Percentiles rank a stretch among this genome's conserved stretches.
Evolutionary conservation across 2,797 vertebrate species (phyloP).

Genomic region (Anguilla obscura): DNA sequence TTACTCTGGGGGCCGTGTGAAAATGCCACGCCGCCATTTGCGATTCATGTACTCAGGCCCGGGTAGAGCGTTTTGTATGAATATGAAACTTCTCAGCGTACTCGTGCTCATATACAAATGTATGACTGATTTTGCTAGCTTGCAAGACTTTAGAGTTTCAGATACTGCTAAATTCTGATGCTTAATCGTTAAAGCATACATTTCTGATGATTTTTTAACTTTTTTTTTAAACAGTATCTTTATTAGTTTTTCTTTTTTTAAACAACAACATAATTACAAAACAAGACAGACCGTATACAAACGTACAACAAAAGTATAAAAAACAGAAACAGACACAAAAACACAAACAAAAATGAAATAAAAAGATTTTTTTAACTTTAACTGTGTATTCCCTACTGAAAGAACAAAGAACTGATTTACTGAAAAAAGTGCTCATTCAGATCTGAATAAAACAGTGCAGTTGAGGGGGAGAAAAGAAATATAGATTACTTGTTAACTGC

Average conservation of each 20-base stretch:
- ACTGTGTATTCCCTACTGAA: neutral
- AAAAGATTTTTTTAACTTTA: too few species aligned
- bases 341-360: too few species aligned
- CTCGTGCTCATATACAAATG: neutral
- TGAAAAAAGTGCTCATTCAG: neutral
- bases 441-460: neutral
- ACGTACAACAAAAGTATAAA: too few species aligned
- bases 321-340: too few species aligned
- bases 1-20: constrained; percentile 49
- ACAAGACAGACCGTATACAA: too few species aligned
- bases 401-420: neutral
- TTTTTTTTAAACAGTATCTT: too few species aligned
- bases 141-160: neutral
- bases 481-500: neutral
- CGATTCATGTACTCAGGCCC: too few species aligned
- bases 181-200: too few species aligned
- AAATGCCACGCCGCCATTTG: constrained; percentile 33
- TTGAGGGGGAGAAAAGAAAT: neutral
- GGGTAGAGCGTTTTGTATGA: neutral
- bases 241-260: too few species aligned
- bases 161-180: neutral
- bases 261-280: too few species aligned
- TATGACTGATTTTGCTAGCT: neutral
- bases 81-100: neutral
- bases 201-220: too few species aligned